Percentiles rank a stretch among this genome's conserved stretches.
These are phyloP conservation scores for Salvelinus alpinus DNA, from an alignment of 2,113 vertebrate genomes.

Conservation along the genomic window DNA sequence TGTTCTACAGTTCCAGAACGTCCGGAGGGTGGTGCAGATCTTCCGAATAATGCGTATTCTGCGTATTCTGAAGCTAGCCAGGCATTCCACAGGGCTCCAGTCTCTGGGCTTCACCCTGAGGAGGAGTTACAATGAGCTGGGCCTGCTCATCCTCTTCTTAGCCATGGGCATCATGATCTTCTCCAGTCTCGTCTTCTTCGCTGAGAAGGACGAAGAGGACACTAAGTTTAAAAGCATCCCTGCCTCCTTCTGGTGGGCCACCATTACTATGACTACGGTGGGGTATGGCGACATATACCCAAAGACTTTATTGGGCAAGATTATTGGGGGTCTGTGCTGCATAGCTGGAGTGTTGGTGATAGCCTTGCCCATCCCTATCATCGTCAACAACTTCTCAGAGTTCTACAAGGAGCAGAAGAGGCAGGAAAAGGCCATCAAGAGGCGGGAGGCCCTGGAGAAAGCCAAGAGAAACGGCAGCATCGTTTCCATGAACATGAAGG, in stretches of 20 bases:
- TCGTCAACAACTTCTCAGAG: slow-evolving; percentile 98
- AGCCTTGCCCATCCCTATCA: slow-evolving; percentile 96
- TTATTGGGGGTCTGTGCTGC: slow-evolving; percentile 95
- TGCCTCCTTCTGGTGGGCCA: slow-evolving; percentile 99
- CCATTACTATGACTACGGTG: slow-evolving; percentile 98
- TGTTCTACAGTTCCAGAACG: slow-evolving; percentile 97
- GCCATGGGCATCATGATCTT: slow-evolving; percentile 99
- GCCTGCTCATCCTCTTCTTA: slow-evolving; percentile 93
- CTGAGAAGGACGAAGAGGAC: slow-evolving; percentile 97
- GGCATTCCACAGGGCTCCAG: slow-evolving; percentile 95
- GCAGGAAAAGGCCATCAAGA: slow-evolving; percentile 96
- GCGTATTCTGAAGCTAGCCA: slow-evolving; percentile 92
- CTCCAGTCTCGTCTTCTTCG: slow-evolving; percentile 97
- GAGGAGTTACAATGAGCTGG: slow-evolving; percentile 95
- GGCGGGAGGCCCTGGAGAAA: slow-evolving; percentile 92
- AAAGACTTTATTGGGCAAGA: slow-evolving; percentile 95
- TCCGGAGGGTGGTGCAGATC: slow-evolving; percentile 95
- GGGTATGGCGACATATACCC: slow-evolving; percentile 98
- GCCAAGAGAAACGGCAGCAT: slow-evolving; percentile 97
- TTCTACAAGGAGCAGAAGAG: slow-evolving; percentile 99
- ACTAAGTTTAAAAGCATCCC: slow-evolving; percentile 99
- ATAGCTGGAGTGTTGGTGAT: slow-evolving; percentile 97
- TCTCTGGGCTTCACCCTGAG: slow-evolving; percentile 94
- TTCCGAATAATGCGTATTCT: slow-evolving; percentile 98
- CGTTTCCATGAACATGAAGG: slow-evolving; percentile 97